phyloP scores from a whole-genome alignment of 2,113 vertebrate species.

The Melanotaenia duboulayi region DNA sequence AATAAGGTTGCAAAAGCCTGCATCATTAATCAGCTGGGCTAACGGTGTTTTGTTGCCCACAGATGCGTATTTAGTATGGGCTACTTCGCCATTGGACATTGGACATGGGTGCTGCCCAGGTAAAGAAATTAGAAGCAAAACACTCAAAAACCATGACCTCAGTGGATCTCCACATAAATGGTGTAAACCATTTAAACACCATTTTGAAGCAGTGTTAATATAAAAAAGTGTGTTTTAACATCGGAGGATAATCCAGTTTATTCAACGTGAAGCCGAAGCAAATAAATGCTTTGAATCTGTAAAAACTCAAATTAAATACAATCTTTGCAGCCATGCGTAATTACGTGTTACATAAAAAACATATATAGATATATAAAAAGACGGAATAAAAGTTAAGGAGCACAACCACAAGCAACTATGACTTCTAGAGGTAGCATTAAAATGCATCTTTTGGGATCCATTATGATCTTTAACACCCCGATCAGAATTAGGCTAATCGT shows the following conservation, averaged over 20 bases:
- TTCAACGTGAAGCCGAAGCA: background rate
- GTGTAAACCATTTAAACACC: slow-evolving; percentile 8
- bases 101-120: slow-evolving; percentile 48
- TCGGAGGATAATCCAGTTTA: background rate
- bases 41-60: slow-evolving; percentile 61
- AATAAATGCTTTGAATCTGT: background rate
- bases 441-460: background rate
- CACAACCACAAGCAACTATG: background rate
- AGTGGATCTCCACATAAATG: too few species aligned
- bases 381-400: slow-evolving; percentile 14
- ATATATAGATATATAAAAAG: background rate
- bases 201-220: background rate
- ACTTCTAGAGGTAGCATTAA: slow-evolving; percentile 3
- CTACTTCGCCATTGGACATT: slow-evolving; percentile 35
- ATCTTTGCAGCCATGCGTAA: too few species aligned
- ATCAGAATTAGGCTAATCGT: background rate
- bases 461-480: background rate
- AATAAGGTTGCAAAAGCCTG: slow-evolving; percentile 69
- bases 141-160: background rate
- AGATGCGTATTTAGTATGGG: slow-evolving; percentile 37
- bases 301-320: background rate
- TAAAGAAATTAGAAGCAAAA: slow-evolving; percentile 43
- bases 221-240: background rate
- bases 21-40: slow-evolving; percentile 60
- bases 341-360: background rate